Percentiles rank a stretch among this genome's conserved stretches.
These are phyloP conservation scores for Lysandra coridon DNA, from an alignment of 2,888 invertebrate genomes.

Conservation along the genomic window DNA sequence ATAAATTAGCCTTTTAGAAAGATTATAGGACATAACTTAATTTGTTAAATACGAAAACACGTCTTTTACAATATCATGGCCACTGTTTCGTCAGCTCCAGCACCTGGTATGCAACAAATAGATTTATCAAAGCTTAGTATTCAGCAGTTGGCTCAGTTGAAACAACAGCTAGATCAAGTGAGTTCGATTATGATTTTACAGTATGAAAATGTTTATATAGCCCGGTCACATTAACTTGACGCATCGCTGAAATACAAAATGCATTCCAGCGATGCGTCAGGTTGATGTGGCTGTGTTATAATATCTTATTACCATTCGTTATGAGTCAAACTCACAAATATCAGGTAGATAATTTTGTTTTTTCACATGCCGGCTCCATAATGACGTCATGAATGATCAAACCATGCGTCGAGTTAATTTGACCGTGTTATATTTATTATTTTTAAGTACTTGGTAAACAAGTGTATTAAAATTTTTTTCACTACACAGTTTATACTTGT, in stretches of 20 bases:
- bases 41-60: not conserved
- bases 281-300: no score
- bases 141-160: constrained; percentile 90
- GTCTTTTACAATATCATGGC: constrained; percentile 67
- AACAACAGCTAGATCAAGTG: constrained; percentile 93
- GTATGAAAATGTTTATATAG: not conserved
- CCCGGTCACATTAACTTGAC: no score
- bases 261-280: no score
- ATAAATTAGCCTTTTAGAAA: constrained; percentile 39
- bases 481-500: not conserved
- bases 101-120: constrained; percentile 86
- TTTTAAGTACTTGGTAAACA: not conserved
- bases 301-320: no score
- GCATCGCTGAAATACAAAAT: no score
- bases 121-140: constrained; percentile 90
- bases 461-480: not conserved
- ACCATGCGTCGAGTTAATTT: no score
- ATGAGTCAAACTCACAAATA: no score
- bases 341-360: no score
- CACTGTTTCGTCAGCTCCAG: constrained; percentile 81
- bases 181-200: constrained; percentile 33
- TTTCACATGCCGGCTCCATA: no score
- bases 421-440: not conserved
- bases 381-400: no score
- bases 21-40: not conserved